Percentiles rank a stretch among this genome's conserved stretches.
These are phyloP conservation scores for Mya arenaria DNA, from an alignment of 1,140 invertebrate genomes.

Conservation along the genomic window DNA sequence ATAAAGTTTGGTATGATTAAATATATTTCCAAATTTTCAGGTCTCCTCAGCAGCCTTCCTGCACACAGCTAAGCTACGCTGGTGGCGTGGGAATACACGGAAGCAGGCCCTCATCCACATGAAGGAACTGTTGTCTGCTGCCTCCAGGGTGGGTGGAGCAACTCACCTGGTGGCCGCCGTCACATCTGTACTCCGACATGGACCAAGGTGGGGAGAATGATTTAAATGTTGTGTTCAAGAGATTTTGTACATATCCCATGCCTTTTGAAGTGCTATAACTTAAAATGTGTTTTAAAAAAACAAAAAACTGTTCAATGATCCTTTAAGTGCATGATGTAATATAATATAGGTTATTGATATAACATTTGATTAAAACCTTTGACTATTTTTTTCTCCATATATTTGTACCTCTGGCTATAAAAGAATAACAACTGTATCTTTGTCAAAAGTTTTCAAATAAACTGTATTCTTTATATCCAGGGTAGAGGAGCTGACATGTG, in stretches of 20 bases:
- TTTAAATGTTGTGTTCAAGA: no score
- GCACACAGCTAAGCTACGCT: constrained; percentile 72
- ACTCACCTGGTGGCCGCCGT: constrained; percentile 79
- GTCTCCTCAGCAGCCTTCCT: constrained; percentile 77
- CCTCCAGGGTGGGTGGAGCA: constrained; percentile 75
- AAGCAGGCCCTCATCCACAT: constrained; percentile 78
- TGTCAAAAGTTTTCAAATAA: no score
- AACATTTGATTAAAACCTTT: no score
- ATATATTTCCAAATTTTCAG: constrained; percentile 54
- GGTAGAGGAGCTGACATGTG: constrained; percentile 79
- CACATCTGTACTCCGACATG: constrained; percentile 77
- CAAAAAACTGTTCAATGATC: no score
- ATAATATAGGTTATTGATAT: no score
- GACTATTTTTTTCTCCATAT: no score
- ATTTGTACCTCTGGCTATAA: no score
- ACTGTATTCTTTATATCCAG: constrained; percentile 63
- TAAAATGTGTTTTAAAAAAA: no score
- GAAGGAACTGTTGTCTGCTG: constrained; percentile 78
- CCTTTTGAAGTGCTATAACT: no score
- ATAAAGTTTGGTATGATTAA: not conserved
- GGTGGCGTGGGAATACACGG: constrained; percentile 73
- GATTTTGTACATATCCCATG: no score
- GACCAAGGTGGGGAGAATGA: constrained; percentile 77
- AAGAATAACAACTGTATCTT: no score
- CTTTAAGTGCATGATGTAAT: no score